A percentile compares a stretch with the other conserved stretches of the same genome.
phyloP scores from a whole-genome alignment of 2,888 invertebrate species.

The Cataglyphis livida region DNA sequence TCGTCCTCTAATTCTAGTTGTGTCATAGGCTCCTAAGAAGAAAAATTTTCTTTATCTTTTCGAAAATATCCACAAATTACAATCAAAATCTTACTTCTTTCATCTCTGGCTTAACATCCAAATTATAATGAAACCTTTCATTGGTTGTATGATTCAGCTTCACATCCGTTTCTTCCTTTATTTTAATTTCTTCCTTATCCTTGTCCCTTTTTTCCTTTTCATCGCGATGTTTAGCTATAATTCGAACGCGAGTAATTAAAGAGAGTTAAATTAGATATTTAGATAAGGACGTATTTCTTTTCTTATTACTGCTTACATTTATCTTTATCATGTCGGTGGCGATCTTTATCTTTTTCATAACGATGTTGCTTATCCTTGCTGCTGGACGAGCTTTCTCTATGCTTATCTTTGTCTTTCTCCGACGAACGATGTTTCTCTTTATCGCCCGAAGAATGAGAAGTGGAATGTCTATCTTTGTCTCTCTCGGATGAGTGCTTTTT shows the following conservation, averaged over 20 bases:
- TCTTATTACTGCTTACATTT: slow-evolving; percentile 76
- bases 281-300: not conserved
- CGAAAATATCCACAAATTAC: not conserved
- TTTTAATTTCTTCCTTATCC: slow-evolving; percentile 86
- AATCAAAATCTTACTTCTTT: slow-evolving; percentile 66
- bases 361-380: slow-evolving; percentile 84
- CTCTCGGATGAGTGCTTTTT: slow-evolving; percentile 84
- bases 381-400: slow-evolving; percentile 68
- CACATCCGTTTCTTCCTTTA: slow-evolving; percentile 80
- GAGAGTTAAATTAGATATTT: not conserved
- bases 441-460: slow-evolving; percentile 71
- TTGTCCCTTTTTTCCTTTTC: slow-evolving; percentile 88
- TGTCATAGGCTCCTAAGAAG: slow-evolving; percentile 88
- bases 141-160: slow-evolving; percentile 73
- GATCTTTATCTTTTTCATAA: slow-evolving; percentile 84
- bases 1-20: slow-evolving; percentile 86
- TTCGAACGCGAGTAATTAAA: slow-evolving; percentile 20
- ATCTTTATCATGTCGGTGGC: slow-evolving; percentile 83
- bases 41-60: not conserved
- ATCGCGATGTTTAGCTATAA: slow-evolving; percentile 83
- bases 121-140: slow-evolving; percentile 62
- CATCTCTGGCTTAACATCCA: slow-evolving; percentile 62
- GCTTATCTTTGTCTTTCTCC: slow-evolving; percentile 78
- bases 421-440: slow-evolving; percentile 82
- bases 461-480: slow-evolving; percentile 81